phyloP scores from a whole-genome alignment of 2,888 invertebrate species.

The Hydriomena furcata region DNA sequence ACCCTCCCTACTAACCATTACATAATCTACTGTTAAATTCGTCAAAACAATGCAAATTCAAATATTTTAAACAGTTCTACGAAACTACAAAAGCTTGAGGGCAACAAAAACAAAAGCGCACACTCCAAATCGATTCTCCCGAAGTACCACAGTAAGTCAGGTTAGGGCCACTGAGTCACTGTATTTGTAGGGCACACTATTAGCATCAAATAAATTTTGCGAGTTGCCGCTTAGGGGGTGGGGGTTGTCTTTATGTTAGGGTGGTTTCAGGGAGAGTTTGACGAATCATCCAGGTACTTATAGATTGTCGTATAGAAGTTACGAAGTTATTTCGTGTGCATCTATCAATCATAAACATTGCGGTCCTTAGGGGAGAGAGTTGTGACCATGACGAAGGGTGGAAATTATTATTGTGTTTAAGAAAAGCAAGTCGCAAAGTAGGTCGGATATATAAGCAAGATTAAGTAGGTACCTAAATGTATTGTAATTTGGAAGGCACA shows the following conservation, averaged over 20 bases:
- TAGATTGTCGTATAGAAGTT: neutral
- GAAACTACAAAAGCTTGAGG: too few species aligned
- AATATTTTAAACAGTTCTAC: too few species aligned
- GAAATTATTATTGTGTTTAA: too few species aligned
- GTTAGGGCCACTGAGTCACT: constrained; percentile 27
- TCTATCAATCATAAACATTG: neutral
- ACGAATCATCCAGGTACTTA: neutral
- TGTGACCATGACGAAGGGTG: neutral
- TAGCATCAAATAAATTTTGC: constrained; percentile 27
- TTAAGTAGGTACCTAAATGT: too few species aligned
- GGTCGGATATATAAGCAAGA: too few species aligned
- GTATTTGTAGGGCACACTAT: constrained; percentile 20
- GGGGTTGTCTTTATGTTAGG: constrained; percentile 9
- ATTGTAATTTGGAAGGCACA: too few species aligned
- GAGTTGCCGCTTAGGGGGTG: constrained; percentile 22
- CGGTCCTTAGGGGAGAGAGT: neutral
- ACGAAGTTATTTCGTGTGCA: neutral
- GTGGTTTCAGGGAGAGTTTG: constrained; percentile 11
- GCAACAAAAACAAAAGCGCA: constrained; percentile 11
- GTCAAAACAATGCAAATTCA: too few species aligned
- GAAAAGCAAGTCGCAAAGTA: too few species aligned
- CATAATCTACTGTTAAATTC: too few species aligned
- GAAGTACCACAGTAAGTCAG: constrained; percentile 4
- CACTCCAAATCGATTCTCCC: constrained; percentile 10
- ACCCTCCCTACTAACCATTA: too few species aligned